Base-by-base conservation (phyloP, 2,888 invertebrate genomes). In the Bombylius discolor region DNA sequence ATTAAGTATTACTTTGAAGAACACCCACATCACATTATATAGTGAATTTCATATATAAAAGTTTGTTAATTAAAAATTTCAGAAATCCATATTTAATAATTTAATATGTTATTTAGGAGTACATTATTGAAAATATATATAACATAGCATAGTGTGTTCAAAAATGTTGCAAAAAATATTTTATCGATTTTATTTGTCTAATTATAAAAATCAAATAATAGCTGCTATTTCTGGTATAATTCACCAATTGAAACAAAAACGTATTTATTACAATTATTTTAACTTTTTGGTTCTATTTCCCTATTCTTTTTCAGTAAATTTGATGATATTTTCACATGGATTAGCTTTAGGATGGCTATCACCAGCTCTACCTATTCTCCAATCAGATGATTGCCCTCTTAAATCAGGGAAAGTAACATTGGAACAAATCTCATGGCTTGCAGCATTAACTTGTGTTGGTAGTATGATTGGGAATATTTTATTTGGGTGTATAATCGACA, bases 381-480 rank as follows among this genome's bases (percentile, higher is more conserved):
- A 67, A 51, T 66, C 67, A 3, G n/a, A 55, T 14, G n/a, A 52
- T 13, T 32, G 5, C 5, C 62, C 60, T 13, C 45, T 62, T 32
- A 34, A 34, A 6, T 47, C 52, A 1, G 61, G 59, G 11, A 36
- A 39, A 51, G 42, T 60, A 13, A 61, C 64, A 47, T 66, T 71
- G 6, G 58, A 66, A 5, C 64, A 72, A 57, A 65, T 66, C 4
- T 73, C 73, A 32, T 73, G 73, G 73, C 60, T 73, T 49, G 73
- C 71, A 1, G 63, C 72, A 1, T 31, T 67, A 3, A 56, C 69
- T 47, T 64, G 68, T 56, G 49, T 70, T 31, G 73, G 73, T 14
- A 70, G 69, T 11, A 31, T 71, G 0, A 33, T 61, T 13, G 73
- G 73, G 4, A 73, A 70, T 56, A 60, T 68, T 14, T 32, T 64